Evolutionary conservation across 2,797 vertebrate genomes (phyloP).

Genomic region (Bradypus variegatus): DNA sequence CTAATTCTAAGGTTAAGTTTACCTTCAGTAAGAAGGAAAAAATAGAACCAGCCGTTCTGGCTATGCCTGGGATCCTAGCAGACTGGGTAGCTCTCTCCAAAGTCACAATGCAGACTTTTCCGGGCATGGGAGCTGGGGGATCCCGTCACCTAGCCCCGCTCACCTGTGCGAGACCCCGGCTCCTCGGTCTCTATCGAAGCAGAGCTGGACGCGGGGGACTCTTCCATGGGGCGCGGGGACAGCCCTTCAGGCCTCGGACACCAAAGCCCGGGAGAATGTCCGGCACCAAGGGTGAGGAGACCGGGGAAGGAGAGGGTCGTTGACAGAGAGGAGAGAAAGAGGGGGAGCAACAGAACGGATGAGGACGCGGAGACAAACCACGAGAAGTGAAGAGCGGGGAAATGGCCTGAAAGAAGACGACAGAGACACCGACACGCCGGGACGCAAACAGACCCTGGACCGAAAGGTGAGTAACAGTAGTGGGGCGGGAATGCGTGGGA

Average conservation of each 20-base stretch:
- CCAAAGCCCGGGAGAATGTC: not conserved
- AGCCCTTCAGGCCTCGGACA: not conserved
- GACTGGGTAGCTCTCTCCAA: not conserved
- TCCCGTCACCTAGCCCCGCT: not conserved
- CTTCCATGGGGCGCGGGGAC: not conserved
- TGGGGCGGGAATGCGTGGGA: rapidly evolving
- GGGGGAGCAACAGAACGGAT: not conserved
- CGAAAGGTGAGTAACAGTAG: rapidly evolving
- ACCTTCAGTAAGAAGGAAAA: not conserved
- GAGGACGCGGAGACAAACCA: not conserved
- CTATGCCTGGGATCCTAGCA: not conserved
- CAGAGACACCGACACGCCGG: rapidly evolving
- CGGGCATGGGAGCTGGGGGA: too few species aligned
- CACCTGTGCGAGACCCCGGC: slow-evolving; percentile 1
- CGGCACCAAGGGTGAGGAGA: not conserved
- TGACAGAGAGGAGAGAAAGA: not conserved
- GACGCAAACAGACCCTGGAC: rapidly evolving
- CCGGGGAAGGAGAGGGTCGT: too few species aligned
- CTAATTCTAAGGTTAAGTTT: not conserved
- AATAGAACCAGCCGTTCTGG: not conserved
- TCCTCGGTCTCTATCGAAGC: not conserved
- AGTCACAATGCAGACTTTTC: not conserved
- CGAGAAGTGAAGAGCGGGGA: not conserved
- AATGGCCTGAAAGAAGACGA: too few species aligned
- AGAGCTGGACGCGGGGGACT: not conserved